A percentile compares a stretch with the other conserved stretches of the same genome.
These are phyloP conservation scores for Troilus luridus DNA, from an alignment of 2,888 invertebrate genomes.

Conservation along the genomic window DNA sequence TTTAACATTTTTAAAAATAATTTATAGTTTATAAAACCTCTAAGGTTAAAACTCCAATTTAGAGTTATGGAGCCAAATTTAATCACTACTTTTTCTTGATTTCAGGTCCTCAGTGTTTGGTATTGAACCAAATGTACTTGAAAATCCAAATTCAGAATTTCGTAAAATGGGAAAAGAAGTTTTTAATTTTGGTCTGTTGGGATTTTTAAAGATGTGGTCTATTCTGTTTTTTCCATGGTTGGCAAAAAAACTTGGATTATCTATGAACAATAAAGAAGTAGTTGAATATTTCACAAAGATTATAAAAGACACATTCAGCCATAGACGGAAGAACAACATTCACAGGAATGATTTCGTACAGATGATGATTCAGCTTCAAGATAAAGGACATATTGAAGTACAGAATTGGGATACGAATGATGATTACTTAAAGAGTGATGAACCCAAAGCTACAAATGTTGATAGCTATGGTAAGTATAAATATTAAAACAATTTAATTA, in stretches of 20 bases:
- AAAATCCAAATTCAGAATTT: conserved; percentile 53
- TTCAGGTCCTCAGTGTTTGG: conserved; percentile 53
- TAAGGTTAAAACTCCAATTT: neutral
- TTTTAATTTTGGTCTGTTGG: neutral
- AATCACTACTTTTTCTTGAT: neutral
- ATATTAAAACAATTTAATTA: neutral
- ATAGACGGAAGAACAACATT: conserved; percentile 47
- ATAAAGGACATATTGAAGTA: conserved; percentile 55
- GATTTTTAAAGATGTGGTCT: conserved; percentile 32
- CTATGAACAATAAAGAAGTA: conserved; percentile 21
- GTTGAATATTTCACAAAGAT: conserved; percentile 25
- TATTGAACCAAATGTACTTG: conserved; percentile 43
- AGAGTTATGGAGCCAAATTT: neutral
- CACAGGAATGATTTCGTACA: conserved; percentile 55
- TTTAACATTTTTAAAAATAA: no score
- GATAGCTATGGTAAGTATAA: conserved; percentile 9
- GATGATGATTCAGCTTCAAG: conserved; percentile 55
- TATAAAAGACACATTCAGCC: conserved; percentile 32
- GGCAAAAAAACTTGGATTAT: conserved; percentile 7
- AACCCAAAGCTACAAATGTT: neutral
- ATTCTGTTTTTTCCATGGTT: neutral
- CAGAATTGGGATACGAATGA: conserved; percentile 56
- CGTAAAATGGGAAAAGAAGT: conserved; percentile 47
- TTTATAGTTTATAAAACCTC: no score
- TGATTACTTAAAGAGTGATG: conserved; percentile 54